These are phyloP conservation scores for Panulirus ornatus DNA, from an alignment of 1,140 invertebrate species.

Conservation along the genomic window DNA sequence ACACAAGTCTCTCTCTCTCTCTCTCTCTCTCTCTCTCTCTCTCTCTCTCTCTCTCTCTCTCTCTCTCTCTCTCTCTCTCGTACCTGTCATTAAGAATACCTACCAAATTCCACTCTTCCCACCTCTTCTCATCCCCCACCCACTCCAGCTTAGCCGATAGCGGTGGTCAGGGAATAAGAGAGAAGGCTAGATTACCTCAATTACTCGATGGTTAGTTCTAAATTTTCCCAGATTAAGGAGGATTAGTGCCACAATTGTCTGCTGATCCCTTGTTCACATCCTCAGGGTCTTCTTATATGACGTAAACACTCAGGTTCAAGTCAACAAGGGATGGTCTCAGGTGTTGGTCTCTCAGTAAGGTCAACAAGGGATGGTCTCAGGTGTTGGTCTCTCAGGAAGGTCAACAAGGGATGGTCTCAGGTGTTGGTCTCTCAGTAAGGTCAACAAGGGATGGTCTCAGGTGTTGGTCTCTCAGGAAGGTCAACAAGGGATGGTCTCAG, in stretches of 20 bases:
- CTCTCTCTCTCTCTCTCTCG: conserved; percentile 2
- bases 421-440: no score
- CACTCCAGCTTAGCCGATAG: not conserved
- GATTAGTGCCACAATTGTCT: not conserved
- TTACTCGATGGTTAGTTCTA: not conserved
- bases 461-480: no score
- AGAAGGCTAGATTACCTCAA: not conserved
- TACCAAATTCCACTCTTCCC: not conserved
- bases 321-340: no score
- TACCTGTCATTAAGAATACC: not conserved
- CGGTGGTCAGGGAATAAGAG: not conserved
- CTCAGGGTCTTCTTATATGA: not conserved
- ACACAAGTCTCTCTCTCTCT: no score
- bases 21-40: not conserved
- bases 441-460: no score
- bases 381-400: no score
- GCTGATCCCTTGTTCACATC: not conserved
- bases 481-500: no score
- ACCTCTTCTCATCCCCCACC: not conserved
- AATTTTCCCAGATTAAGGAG: conserved; percentile 4
- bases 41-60: conserved; percentile 11
- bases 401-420: no score
- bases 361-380: no score
- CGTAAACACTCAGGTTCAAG: no score
- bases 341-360: no score